Conservation (phyloP, 2,113 vertebrate species). For the Thamnaconus septentrionalis region DNA sequence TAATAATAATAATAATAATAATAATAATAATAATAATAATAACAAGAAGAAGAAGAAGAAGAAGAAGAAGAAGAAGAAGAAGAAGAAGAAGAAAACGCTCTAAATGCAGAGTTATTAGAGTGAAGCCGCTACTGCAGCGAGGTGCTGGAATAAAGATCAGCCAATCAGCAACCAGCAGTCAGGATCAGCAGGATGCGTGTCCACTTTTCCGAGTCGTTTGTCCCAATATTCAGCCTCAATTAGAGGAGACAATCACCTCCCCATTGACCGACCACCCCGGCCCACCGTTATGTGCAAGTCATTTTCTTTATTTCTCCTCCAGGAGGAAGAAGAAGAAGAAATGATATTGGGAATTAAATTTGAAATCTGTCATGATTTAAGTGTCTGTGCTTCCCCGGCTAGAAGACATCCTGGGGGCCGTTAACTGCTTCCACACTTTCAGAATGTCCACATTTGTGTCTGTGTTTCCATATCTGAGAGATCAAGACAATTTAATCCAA, state of each 20-base stretch:
- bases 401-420: constrained; percentile 3
- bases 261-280: background rate
- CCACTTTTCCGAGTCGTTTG: background rate
- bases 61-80: no score
- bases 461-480: constrained; percentile 75
- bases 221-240: background rate
- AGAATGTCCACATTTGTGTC: constrained; percentile 74
- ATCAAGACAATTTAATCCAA: constrained; percentile 72
- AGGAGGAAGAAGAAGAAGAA: no score
- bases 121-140: constrained; percentile 31
- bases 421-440: constrained; percentile 56
- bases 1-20: no score
- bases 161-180: background rate
- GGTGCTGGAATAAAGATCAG: constrained; percentile 35
- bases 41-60: no score
- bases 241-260: background rate
- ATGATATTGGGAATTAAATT: no score
- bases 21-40: no score
- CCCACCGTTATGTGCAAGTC: background rate
- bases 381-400: no score
- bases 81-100: no score
- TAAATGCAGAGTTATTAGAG: constrained; percentile 34
- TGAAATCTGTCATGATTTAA: no score
- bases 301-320: background rate
- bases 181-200: constrained; percentile 13